A percentile compares a stretch with the other conserved stretches of the same genome.
Evolutionary conservation across 2,113 vertebrate species (phyloP).

Genomic region (Saguinus imperator): DNA sequence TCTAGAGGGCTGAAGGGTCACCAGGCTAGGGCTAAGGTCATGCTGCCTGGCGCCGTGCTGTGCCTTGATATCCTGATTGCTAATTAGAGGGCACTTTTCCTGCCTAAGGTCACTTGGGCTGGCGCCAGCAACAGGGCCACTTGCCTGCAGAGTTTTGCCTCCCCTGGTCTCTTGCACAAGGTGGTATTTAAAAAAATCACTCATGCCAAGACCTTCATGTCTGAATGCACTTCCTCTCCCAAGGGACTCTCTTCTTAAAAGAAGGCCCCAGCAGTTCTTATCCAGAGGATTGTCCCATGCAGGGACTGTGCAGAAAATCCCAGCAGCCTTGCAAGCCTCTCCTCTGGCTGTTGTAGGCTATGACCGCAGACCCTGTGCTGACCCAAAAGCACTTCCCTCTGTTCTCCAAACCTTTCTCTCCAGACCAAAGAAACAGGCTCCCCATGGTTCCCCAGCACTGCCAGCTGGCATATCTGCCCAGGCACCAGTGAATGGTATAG

Average conservation of each 20-base stretch:
- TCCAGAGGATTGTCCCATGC: not conserved
- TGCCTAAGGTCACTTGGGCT: not conserved
- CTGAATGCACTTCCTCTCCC: not conserved
- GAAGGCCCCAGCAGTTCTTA: not conserved
- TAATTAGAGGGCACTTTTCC: conserved; percentile 10
- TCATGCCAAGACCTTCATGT: not conserved
- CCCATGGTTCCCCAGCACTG: too few species aligned
- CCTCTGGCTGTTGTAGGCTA: not conserved
- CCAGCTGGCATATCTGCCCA: too few species aligned
- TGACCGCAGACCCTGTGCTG: not conserved
- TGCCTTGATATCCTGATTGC: conserved; percentile 50
- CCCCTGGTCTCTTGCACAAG: not conserved
- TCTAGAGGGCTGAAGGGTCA: conserved; percentile 61
- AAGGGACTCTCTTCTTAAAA: not conserved
- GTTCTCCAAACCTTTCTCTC: not conserved
- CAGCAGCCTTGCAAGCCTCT: not conserved
- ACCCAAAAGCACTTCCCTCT: not conserved
- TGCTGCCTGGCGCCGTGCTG: not conserved
- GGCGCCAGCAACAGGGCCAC: not conserved
- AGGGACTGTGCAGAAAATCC: not conserved
- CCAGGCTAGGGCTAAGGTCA: conserved; percentile 26
- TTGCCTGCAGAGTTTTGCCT: not conserved
- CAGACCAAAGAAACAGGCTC: not conserved
- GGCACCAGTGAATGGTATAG: not conserved
- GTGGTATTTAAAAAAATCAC: not conserved